phyloP scores from a whole-genome alignment of 2,113 vertebrate species.

The Noturus placidus region DNA sequence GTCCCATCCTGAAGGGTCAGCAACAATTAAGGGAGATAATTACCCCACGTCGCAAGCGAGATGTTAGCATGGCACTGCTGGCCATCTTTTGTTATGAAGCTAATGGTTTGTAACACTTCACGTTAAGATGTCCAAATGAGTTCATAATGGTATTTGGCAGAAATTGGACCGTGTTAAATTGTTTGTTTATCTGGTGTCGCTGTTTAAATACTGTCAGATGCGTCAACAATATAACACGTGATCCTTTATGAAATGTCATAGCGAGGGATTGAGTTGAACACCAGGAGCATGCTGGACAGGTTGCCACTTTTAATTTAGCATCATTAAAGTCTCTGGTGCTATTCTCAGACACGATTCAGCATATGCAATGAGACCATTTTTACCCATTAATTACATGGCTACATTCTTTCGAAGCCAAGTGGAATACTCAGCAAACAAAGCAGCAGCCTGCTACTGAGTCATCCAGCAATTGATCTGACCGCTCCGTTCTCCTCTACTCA shows the following conservation, averaged over 20 bases:
- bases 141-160: constrained; percentile 46
- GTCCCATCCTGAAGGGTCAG: constrained; percentile 41
- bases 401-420: constrained; percentile 6
- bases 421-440: constrained; percentile 4
- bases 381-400: not conserved
- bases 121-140: constrained; percentile 50
- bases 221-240: constrained; percentile 31
- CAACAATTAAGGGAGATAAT: constrained; percentile 56
- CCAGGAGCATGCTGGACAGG: constrained; percentile 6
- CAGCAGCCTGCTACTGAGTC: not conserved
- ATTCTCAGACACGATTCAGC: not conserved
- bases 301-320: constrained; percentile 47
- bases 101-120: constrained; percentile 51
- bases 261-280: constrained; percentile 22
- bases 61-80: constrained; percentile 44
- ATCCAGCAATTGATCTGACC: constrained; percentile 23
- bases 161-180: constrained; percentile 40
- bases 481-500: not conserved
- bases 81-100: constrained; percentile 42
- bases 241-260: constrained; percentile 35
- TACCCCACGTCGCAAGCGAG: constrained; percentile 22
- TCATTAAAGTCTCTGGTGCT: constrained; percentile 24
- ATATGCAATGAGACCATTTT: constrained; percentile 27
- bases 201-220: constrained; percentile 38
- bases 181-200: constrained; percentile 50